Evolutionary conservation across 2,113 vertebrate species (phyloP).

Genomic region (Larimichthys polyactis): DNA sequence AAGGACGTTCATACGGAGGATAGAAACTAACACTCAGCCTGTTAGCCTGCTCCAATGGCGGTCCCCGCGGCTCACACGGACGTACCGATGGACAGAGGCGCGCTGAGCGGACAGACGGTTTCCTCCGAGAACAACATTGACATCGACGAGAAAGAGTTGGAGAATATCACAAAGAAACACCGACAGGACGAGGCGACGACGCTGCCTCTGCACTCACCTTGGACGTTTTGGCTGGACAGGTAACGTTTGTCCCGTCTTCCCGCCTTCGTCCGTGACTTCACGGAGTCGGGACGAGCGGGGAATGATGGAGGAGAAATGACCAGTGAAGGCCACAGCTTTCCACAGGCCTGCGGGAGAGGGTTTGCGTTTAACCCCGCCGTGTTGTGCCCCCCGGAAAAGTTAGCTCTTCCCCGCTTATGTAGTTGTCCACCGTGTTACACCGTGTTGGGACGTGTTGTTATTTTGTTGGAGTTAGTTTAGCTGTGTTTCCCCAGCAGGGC

Average conservation of each 20-base stretch:
- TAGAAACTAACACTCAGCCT: background rate
- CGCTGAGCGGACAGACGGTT: constrained; percentile 68
- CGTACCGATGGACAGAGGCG: constrained; percentile 75
- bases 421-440: no score
- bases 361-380: constrained; percentile 6
- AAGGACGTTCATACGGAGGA: background rate
- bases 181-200: constrained; percentile 73
- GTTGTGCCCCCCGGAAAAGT: background rate
- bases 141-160: constrained; percentile 86
- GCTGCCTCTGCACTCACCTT: constrained; percentile 84
- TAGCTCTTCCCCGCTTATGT: background rate
- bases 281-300: background rate
- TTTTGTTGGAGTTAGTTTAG: background rate
- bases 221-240: constrained; percentile 88
- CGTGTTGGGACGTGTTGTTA: background rate
- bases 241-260: constrained; percentile 19
- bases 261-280: background rate
- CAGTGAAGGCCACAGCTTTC: constrained; percentile 54
- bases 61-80: constrained; percentile 72
- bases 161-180: constrained; percentile 83
- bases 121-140: constrained; percentile 79
- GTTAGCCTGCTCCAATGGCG: constrained; percentile 70
- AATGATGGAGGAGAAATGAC: background rate
- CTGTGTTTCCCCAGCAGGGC: background rate
- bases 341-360: constrained; percentile 57